phyloP scores from a whole-genome alignment of 1,140 invertebrate species.

The Lineus longissimus region DNA sequence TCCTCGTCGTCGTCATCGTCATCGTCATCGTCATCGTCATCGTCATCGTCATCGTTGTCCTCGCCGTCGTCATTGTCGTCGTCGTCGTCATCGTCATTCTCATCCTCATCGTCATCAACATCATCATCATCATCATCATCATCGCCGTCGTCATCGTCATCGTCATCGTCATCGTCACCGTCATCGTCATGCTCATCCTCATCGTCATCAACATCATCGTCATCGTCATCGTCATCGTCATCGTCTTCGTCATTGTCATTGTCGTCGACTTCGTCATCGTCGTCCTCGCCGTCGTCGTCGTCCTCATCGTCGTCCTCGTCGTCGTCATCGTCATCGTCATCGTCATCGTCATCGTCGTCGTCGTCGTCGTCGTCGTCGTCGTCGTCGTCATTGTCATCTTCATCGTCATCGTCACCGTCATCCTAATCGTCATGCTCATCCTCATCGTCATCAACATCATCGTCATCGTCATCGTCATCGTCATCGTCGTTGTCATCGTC shows the following conservation, averaged over 20 bases:
- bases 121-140: not conserved
- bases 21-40: not conserved
- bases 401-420: slow-evolving; percentile 14
- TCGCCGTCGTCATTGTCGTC: slow-evolving; percentile 8
- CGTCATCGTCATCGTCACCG: not conserved
- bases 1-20: not conserved
- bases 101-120: not conserved
- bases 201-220: too few species aligned
- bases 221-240: too few species aligned
- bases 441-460: too few species aligned
- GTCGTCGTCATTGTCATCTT: slow-evolving; percentile 7
- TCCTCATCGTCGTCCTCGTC: too few species aligned
- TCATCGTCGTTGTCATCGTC: slow-evolving; percentile 7
- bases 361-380: slow-evolving; percentile 15
- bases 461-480: slow-evolving; percentile 15
- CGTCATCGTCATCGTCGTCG: slow-evolving; percentile 11
- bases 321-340: not conserved
- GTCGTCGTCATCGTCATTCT: slow-evolving; percentile 4
- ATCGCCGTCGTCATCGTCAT: not conserved
- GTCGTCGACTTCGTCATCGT: too few species aligned
- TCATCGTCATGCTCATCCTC: too few species aligned
- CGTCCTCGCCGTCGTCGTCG: too few species aligned
- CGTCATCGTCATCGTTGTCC: not conserved
- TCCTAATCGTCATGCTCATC: too few species aligned
- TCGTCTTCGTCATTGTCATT: not conserved